phyloP scores from a whole-genome alignment of 64 coral and sea anemone species.

The Montipora cactus region DNA sequence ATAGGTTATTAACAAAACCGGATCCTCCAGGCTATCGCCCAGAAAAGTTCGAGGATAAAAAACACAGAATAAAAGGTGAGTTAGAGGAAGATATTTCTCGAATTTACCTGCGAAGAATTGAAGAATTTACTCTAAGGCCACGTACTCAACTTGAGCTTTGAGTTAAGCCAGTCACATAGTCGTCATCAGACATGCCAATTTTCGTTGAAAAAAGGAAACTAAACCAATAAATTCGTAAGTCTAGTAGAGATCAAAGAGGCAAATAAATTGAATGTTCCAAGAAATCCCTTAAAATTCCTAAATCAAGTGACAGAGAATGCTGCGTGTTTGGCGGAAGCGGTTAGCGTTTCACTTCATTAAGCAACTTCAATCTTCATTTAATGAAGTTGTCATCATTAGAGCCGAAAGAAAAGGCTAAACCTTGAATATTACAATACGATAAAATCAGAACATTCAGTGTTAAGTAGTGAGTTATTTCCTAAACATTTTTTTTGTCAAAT shows the following conservation, averaged over 20 bases:
- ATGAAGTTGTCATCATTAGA: too few relatives aligned
- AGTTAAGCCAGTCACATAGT: too few relatives aligned
- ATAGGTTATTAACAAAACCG: slow-evolving; percentile 85
- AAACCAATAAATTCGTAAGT: neutral
- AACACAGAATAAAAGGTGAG: slow-evolving; percentile 85
- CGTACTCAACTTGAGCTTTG: too few relatives aligned
- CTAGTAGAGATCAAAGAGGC: neutral
- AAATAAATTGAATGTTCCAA: neutral
- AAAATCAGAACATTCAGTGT: too few relatives aligned
- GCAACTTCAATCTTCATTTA: too few relatives aligned
- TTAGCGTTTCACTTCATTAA: too few relatives aligned
- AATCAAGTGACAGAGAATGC: neutral
- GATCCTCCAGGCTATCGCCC: slow-evolving; percentile 80
- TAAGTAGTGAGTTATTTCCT: too few relatives aligned
- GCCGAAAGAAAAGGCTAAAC: neutral
- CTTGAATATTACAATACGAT: too few relatives aligned
- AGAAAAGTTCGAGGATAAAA: slow-evolving; percentile 77
- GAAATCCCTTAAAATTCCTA: neutral
- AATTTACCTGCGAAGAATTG: neutral
- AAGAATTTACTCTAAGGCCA: too few relatives aligned
- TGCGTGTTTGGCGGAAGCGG: neutral
- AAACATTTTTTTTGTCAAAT: neutral
- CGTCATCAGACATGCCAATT: too few relatives aligned
- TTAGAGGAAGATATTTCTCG: neutral
- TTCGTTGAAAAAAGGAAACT: too few relatives aligned